Evolutionary conservation across 2,888 invertebrate genomes (phyloP), one percentile per base, ranked within the genome.

Genomic region (Philereme vetulata): DNA sequence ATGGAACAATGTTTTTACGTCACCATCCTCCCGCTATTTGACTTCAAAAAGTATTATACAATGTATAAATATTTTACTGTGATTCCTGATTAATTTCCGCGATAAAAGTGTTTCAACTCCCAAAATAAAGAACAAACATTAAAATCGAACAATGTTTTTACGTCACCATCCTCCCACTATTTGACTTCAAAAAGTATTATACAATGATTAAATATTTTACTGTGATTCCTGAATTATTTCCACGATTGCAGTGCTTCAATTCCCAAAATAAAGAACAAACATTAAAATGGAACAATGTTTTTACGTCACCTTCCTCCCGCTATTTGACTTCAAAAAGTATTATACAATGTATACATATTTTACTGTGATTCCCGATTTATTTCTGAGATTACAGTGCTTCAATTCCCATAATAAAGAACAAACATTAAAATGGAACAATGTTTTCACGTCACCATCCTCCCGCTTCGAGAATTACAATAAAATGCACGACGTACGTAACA

Each of bases 401-500:
- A 42, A 0, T 42, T n/a, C 9, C 36, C 9, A 4, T 42, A 42
- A 42, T 1, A 49, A 40, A 56, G 43, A 58, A 44, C 34, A 48
- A 50, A 53, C 43, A 50, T 35, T 43, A 53, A 61, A 36, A 5
- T 34, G 4, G 5, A 5, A 6, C 61, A 33, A 55, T 62, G 51
- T 55, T 62, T 62, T 47, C 9, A 62, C 45, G 43, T 51, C 34
- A 45, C 40, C 44, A 51, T 58, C 48, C 50, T 43, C 44, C 42
- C 62, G 45, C 51, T 58, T 62, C 42, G 60, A 56, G 60, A 62
- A 64, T 59, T 66, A 58, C 66, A 60, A 64, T 70, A 64, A 64
- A 60, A 62, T 61, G 63, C 66, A 63, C 60, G 64, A 57, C 62
- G 62, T 62, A 67, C 60, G 60, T 65, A 60, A 63, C 61, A 70